phyloP scores from a whole-genome alignment of 2,113 vertebrate genomes.

The Pristiophorus japonicus region DNA sequence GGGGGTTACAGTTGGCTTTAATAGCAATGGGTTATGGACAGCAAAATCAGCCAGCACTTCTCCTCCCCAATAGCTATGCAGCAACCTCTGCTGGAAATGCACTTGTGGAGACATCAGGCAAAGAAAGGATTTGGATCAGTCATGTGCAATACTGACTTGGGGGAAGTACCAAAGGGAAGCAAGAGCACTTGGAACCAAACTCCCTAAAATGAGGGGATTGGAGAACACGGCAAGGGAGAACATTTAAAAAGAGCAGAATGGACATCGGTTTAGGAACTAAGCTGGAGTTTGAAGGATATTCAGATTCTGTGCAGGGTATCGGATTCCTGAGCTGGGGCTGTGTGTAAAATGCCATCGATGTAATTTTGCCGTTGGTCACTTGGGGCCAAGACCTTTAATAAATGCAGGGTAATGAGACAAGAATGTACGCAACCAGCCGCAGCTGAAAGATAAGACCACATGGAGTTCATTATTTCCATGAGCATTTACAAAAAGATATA shows the following conservation, averaged over 20 bases:
- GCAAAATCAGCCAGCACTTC: background rate
- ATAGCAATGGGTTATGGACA: background rate
- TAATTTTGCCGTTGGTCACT: background rate
- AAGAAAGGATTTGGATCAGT: background rate
- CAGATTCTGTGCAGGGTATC: background rate
- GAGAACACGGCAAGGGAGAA: background rate
- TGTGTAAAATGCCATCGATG: background rate
- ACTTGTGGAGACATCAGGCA: background rate
- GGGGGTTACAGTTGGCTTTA: background rate
- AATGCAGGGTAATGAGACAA: background rate
- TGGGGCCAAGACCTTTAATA: background rate
- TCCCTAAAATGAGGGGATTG: background rate
- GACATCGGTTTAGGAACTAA: background rate
- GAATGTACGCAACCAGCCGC: background rate
- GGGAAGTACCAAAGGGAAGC: background rate
- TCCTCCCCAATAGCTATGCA: no score
- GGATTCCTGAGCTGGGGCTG: background rate
- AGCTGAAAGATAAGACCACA: background rate
- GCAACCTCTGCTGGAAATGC: background rate
- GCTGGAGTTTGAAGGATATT: background rate
- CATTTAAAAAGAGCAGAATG: background rate
- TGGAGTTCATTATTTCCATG: background rate
- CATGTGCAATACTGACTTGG: background rate
- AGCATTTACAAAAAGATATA: background rate
- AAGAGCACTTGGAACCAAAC: background rate